These are phyloP conservation scores for Lasioglossum marginatum DNA, from an alignment of 2,888 invertebrate species.

Conservation along the genomic window DNA sequence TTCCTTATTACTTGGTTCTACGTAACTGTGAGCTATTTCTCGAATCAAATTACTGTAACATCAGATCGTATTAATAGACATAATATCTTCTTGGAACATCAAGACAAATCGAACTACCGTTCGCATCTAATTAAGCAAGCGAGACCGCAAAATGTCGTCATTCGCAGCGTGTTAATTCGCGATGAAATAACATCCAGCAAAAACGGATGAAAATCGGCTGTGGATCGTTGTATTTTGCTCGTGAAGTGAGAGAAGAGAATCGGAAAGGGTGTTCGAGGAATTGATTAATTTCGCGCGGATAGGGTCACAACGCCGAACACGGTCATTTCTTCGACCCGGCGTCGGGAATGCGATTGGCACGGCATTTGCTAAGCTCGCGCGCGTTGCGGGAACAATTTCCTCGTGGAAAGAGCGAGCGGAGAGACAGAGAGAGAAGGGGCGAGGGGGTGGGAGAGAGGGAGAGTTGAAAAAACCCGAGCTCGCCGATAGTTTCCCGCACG, in stretches of 20 bases:
- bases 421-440: background rate
- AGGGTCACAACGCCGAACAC: conserved; percentile 37
- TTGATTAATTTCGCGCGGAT: background rate
- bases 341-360: conserved; percentile 74
- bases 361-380: conserved; percentile 70
- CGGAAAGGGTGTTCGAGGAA: background rate
- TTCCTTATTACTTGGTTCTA: background rate
- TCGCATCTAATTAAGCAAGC: background rate
- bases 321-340: conserved; percentile 48
- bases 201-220: background rate
- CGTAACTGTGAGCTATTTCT: background rate
- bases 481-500: conserved; percentile 74
- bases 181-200: background rate
- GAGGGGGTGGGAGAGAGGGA: background rate
- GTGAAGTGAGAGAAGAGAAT: background rate
- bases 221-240: background rate
- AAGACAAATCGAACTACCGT: background rate
- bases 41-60: background rate
- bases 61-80: background rate
- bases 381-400: conserved; percentile 73
- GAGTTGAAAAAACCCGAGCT: conserved; percentile 55
- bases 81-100: background rate
- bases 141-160: background rate
- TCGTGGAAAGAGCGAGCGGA: conserved; percentile 43
- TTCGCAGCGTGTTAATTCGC: background rate